Evolutionary conservation across 2,113 vertebrate species (phyloP), one percentile per base, ranked within the genome.

Genomic region (Haemorhous mexicanus): DNA sequence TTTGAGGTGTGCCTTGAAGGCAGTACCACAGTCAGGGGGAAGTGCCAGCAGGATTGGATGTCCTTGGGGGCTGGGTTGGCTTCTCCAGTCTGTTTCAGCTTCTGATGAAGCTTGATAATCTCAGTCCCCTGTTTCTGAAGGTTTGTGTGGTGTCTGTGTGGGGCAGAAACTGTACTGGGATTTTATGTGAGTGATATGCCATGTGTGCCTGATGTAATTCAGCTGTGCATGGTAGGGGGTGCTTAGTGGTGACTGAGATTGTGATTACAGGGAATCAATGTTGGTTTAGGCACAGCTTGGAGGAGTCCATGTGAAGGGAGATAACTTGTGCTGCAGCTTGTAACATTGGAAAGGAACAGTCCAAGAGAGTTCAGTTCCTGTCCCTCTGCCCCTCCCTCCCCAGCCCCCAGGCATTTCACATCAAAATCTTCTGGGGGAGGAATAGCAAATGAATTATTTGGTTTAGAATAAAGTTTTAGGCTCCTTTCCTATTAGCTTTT

Each of bases 241-340:
- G 32, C 63, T 67, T 49, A 32, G 55, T 44, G 28, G 6, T 82
- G 22, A 1, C 50, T 61, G 23, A 30, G 20, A 20, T 9, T 70
- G 37, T 66, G 11, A 23, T 67, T 35, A 26, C 10, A 19, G 83
- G 35, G 7, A 35, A 63, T 62, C 9, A 3, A 2, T 93, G 50
- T 37, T 83, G 80, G 47, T 24, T 79, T 74, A 56, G 73, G 18
- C 28, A 46, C 49, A 32, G 28, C 26, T 35, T 82, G 22, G 9
- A 19, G 70, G 37, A 84, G 35, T 4, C 17, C 32, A 0, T 39
- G 39, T 30, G 72, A n/a, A 37, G 21, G 11, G 2, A 3, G 37
- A 5, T 28, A n/a, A 53, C 0, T 61, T 64, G 3, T 0, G 7
- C 47, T 79, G 0, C 37, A 39, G 6, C 37, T 72, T 4, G 1